phyloP scores from a whole-genome alignment of 2,113 vertebrate species.

The Promerops cafer region DNA sequence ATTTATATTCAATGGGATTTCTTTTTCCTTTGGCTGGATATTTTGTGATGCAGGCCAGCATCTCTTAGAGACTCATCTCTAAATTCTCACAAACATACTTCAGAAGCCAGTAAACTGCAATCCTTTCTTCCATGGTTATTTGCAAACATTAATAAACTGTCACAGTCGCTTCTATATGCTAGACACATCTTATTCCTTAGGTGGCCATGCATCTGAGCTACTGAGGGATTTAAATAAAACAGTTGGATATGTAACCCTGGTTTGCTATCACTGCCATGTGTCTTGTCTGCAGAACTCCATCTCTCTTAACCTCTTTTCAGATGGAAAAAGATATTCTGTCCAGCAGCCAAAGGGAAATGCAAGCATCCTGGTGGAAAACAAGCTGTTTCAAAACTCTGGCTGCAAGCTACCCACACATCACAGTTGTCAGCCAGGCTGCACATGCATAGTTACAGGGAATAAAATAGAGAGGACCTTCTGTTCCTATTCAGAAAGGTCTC shows the following conservation, averaged over 20 bases:
- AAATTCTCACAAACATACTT: neutral
- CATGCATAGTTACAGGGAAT: slow-evolving; percentile 46
- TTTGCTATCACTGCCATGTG: neutral
- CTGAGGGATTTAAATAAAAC: neutral
- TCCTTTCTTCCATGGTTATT: neutral
- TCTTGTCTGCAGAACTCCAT: neutral
- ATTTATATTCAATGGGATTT: neutral
- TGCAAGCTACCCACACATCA: slow-evolving; percentile 56
- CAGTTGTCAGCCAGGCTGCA: slow-evolving; percentile 47
- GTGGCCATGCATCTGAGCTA: neutral
- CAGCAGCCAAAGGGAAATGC: slow-evolving; percentile 55
- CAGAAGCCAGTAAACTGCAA: neutral
- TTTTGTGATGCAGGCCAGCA: neutral
- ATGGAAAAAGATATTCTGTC: slow-evolving; percentile 44
- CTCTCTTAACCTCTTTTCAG: slow-evolving; percentile 44
- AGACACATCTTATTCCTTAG: neutral
- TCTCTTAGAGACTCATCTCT: neutral
- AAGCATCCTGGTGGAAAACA: slow-evolving; percentile 66
- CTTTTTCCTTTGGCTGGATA: neutral
- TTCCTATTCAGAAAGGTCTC: slow-evolving; percentile 56
- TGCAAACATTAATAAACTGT: neutral
- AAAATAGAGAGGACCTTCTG: slow-evolving; percentile 56
- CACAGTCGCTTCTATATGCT: neutral
- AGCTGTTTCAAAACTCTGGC: slow-evolving; percentile 60
- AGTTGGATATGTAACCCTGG: neutral